Evolutionary conservation across 2,797 vertebrate species (phyloP).

Genomic region (Sylvia borin): DNA sequence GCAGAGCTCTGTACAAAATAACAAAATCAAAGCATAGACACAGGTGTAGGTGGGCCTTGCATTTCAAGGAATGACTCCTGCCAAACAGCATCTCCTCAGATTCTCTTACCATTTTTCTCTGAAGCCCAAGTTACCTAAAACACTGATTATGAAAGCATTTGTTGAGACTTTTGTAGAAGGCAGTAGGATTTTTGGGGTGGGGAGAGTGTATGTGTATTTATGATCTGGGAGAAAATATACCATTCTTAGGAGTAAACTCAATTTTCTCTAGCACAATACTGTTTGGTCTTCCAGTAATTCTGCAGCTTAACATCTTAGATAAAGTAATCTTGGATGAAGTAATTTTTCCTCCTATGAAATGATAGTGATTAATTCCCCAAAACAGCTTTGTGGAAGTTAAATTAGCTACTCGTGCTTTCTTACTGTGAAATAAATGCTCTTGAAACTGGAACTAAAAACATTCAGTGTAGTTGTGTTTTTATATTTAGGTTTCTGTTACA

Average conservation of each 20-base stretch:
- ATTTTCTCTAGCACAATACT: background rate
- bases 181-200: no score
- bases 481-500: background rate
- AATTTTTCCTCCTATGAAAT: background rate
- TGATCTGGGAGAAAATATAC: background rate
- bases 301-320: background rate
- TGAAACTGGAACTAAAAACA: background rate
- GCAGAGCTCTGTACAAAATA: constrained; percentile 9
- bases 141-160: background rate
- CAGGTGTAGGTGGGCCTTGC: accelerated
- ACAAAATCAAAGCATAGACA: constrained; percentile 13
- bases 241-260: background rate
- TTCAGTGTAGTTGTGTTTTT: background rate
- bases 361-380: background rate
- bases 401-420: background rate
- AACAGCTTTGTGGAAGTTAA: background rate
- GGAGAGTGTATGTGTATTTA: background rate
- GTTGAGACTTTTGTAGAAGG: background rate
- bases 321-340: background rate
- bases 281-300: background rate
- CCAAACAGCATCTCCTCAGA: background rate
- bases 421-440: background rate
- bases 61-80: background rate
- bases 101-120: background rate
- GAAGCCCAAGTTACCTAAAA: background rate